These are phyloP conservation scores for Drosophila sucinea DNA, from an alignment of 1,140 invertebrate species.

Conservation along the genomic window DNA sequence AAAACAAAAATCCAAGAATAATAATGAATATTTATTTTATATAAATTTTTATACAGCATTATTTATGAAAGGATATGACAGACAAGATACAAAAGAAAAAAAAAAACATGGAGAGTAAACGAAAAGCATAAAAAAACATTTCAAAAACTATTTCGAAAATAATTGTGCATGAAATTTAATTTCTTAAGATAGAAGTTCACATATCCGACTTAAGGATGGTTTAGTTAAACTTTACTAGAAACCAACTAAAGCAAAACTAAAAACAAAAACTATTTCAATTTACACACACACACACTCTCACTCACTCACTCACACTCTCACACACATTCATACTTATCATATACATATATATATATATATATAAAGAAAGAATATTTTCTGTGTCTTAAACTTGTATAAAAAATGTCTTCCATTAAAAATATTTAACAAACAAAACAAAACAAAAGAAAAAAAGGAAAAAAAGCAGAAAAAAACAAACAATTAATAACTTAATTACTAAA, in stretches of 20 bases:
- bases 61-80: conserved; percentile 43
- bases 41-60: conserved; percentile 74
- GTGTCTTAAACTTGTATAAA: conserved; percentile 83
- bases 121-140: conserved; percentile 29
- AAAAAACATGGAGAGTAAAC: conserved; percentile 20
- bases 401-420: conserved; percentile 83
- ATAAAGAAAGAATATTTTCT: conserved; percentile 81
- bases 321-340: conserved; percentile 31
- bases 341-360: conserved; percentile 47
- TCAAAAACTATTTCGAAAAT: conserved; percentile 21
- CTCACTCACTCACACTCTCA: conserved; percentile 33
- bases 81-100: conserved; percentile 19
- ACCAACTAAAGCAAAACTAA: conserved; percentile 32
- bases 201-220: conserved; percentile 57
- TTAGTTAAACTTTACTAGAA: conserved; percentile 48
- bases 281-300: conserved; percentile 31
- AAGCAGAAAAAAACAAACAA: conserved; percentile 57
- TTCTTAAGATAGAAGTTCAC: conserved; percentile 55
- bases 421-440: conserved; percentile 62
- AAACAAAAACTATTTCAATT: conserved; percentile 47
- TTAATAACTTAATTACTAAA: conserved; percentile 68
- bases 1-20: conserved; percentile 29
- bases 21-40: conserved; percentile 69
- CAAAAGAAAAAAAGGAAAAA: conserved; percentile 47
- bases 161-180: conserved; percentile 33